phyloP scores from a whole-genome alignment of 2,888 invertebrate genomes.

The Tillus elongatus region DNA sequence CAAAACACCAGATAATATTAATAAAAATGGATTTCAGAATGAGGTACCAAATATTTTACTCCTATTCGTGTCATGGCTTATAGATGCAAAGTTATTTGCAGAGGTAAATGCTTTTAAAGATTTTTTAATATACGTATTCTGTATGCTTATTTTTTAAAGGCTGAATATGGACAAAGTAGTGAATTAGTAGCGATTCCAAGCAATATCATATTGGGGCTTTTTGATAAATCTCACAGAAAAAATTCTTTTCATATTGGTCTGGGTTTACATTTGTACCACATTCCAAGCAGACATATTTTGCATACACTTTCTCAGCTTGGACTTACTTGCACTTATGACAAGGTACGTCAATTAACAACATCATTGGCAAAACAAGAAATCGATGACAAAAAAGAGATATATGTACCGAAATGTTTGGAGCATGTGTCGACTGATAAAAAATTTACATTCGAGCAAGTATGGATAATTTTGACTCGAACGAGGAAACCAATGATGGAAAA shows the following conservation, averaged over 20 bases:
- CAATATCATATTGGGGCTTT: conserved; percentile 17
- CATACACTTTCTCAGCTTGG: conserved; percentile 13
- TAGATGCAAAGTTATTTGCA: too few relatives aligned
- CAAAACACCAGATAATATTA: conserved; percentile 12
- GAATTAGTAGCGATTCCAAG: conserved; percentile 14
- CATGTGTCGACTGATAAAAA: too few relatives aligned
- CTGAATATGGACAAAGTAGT: conserved; percentile 11
- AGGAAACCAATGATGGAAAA: conserved; percentile 11
- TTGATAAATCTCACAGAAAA: conserved; percentile 10
- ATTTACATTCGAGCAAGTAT: too few relatives aligned
- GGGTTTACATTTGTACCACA: too few relatives aligned
- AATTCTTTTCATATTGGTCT: conserved; percentile 17
- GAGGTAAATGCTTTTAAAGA: too few relatives aligned
- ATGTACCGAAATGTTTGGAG: conserved; percentile 6
- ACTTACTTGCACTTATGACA: conserved; percentile 15
- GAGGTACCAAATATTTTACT: conserved; percentile 14
- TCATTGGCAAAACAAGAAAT: conserved; percentile 15
- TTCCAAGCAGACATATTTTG: conserved; percentile 16
- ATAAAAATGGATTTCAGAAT: conserved; percentile 10
- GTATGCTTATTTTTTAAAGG: too few relatives aligned
- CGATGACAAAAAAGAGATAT: too few relatives aligned
- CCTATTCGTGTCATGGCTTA: conserved; percentile 9
- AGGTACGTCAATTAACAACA: conserved; percentile 15
- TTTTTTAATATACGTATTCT: too few relatives aligned
- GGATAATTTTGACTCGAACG: too few relatives aligned